Percentiles rank a stretch among this genome's conserved stretches.
These are phyloP conservation scores for Daboia siamensis DNA, from an alignment of 2,113 vertebrate species.

Conservation along the genomic window DNA sequence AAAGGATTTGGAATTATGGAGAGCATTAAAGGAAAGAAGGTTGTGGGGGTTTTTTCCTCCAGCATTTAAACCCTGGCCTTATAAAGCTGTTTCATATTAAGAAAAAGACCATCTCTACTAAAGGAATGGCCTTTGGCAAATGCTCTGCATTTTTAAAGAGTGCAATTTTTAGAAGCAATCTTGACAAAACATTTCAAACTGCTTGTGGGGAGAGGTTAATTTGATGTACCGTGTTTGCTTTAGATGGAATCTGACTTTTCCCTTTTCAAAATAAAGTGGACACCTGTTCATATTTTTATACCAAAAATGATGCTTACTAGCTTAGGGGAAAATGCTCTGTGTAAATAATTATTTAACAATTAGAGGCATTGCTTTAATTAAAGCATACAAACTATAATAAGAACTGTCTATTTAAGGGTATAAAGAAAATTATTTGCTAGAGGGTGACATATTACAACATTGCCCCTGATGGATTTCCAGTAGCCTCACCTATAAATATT, in stretches of 20 bases:
- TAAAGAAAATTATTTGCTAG: neutral
- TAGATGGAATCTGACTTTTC: neutral
- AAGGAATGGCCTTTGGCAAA: neutral
- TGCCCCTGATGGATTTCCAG: neutral
- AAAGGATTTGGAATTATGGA: neutral
- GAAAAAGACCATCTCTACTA: neutral
- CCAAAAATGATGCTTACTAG: neutral
- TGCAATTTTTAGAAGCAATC: neutral
- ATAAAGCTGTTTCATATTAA: neutral
- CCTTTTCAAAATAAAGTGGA: neutral
- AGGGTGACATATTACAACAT: neutral
- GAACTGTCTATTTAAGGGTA: neutral
- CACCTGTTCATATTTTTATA: neutral
- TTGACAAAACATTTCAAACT: neutral
- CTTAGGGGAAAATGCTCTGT: neutral
- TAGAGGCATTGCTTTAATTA: neutral
- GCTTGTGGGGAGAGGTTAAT: neutral
- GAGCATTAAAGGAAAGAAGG: neutral
- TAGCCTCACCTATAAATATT: neutral
- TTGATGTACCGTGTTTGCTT: neutral
- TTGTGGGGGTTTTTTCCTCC: neutral
- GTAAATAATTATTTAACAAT: neutral
- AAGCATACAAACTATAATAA: neutral
- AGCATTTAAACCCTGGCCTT: neutral
- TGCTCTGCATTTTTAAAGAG: neutral